These are phyloP conservation scores for Empidonax traillii DNA, from an alignment of 2,113 vertebrate genomes.

Conservation along the genomic window DNA sequence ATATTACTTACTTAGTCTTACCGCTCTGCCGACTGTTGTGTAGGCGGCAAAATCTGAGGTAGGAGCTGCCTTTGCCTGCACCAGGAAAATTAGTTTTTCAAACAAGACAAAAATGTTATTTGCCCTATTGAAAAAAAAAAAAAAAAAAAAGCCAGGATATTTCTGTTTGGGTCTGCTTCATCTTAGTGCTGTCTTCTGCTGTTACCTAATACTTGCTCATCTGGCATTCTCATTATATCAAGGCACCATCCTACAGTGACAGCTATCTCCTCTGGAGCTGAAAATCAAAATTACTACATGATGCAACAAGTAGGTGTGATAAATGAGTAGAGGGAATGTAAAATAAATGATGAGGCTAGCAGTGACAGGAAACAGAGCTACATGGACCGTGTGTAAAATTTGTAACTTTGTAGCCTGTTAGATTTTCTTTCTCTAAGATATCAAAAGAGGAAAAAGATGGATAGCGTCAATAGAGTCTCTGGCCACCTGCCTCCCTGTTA, in stretches of 20 bases:
- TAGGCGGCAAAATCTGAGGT: neutral
- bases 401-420: neutral
- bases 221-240: neutral
- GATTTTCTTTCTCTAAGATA: neutral
- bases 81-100: neutral
- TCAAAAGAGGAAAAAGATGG: neutral
- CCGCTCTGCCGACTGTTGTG: neutral
- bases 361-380: neutral
- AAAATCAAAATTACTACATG: conserved; percentile 20
- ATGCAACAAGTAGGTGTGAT: neutral
- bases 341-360: neutral
- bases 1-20: neutral
- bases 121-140: neutral
- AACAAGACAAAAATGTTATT: neutral
- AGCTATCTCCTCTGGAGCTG: neutral
- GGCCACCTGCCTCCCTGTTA: neutral
- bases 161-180: neutral
- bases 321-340: neutral
- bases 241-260: neutral
- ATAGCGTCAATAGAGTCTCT: neutral
- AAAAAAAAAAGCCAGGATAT: neutral
- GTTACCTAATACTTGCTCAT: neutral
- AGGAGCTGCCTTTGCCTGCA: neutral
- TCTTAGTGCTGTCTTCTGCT: neutral
- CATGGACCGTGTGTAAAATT: neutral